Conservation (phyloP, 2,113 vertebrate genomes). For the Deroptyus accipitrinus region DNA sequence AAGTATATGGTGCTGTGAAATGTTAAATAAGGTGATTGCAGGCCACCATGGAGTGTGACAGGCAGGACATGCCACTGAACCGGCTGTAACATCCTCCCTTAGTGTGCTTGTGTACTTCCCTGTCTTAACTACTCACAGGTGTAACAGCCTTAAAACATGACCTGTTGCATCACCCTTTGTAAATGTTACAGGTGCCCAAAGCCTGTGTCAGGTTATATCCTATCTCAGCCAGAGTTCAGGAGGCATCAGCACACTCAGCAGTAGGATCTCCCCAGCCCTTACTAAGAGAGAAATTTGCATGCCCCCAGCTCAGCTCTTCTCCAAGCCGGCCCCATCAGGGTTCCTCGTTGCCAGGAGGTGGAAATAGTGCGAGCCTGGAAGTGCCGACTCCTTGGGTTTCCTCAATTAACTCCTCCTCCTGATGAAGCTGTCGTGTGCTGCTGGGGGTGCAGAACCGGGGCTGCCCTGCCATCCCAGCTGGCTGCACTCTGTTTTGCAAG, state of each 20-base stretch:
- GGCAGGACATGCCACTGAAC: neutral
- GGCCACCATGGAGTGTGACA: neutral
- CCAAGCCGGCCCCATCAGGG: neutral
- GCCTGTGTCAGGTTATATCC: neutral
- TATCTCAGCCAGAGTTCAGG: accelerated
- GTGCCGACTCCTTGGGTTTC: neutral
- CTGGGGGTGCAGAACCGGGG: accelerated
- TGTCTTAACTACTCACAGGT: accelerated
- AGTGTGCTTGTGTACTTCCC: accelerated
- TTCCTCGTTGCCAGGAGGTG: neutral
- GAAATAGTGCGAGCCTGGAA: neutral
- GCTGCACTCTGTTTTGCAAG: accelerated
- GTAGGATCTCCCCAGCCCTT: neutral
- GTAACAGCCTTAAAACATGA: neutral
- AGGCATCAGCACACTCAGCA: neutral
- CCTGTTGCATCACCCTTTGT: neutral
- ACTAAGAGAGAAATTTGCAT: neutral
- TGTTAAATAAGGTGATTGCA: neutral
- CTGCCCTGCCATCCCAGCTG: neutral
- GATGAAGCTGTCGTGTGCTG: neutral
- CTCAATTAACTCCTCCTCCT: neutral
- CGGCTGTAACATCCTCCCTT: neutral
- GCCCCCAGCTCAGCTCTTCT: neutral
- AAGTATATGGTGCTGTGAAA: neutral
- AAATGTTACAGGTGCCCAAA: neutral